Evolutionary conservation across 2,797 vertebrate genomes (phyloP).

Genomic region (Xiphophorus birchmanni): DNA sequence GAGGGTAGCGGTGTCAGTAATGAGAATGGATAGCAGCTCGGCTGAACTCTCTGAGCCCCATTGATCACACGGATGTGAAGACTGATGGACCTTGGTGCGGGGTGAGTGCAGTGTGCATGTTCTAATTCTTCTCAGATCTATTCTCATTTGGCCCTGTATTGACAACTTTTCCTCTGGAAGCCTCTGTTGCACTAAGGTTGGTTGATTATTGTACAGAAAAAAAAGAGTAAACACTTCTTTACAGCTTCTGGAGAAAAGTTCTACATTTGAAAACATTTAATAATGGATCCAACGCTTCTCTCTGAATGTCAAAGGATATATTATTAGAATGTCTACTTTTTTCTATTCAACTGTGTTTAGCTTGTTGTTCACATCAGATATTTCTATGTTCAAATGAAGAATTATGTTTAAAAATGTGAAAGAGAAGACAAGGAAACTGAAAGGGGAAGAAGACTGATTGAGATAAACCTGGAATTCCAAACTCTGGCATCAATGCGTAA

Average conservation of each 20-base stretch:
- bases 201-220: slow-evolving; percentile 25
- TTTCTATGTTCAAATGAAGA: not conserved
- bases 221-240: slow-evolving; percentile 34
- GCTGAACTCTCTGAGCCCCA: slow-evolving; percentile 46
- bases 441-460: not conserved
- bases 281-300: slow-evolving; percentile 35
- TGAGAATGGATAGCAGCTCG: slow-evolving; percentile 73
- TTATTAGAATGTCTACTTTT: not conserved
- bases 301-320: slow-evolving; percentile 27
- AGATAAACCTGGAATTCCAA: not conserved
- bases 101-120: slow-evolving; percentile 59
- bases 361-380: not conserved
- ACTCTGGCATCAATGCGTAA: not conserved
- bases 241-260: slow-evolving; percentile 26
- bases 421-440: not conserved
- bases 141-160: slow-evolving; percentile 77
- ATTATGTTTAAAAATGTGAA: not conserved
- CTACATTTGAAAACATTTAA: slow-evolving; percentile 54
- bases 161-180: slow-evolving; percentile 66
- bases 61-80: slow-evolving; percentile 69
- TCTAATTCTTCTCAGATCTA: slow-evolving; percentile 74
- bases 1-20: slow-evolving; percentile 64
- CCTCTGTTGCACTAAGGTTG: slow-evolving; percentile 14
- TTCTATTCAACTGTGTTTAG: not conserved
- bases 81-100: slow-evolving; percentile 49